Percentiles rank a stretch among this genome's conserved stretches.
Conservation (phyloP, 2,888 invertebrate species). For the Cantharis rustica region DNA sequence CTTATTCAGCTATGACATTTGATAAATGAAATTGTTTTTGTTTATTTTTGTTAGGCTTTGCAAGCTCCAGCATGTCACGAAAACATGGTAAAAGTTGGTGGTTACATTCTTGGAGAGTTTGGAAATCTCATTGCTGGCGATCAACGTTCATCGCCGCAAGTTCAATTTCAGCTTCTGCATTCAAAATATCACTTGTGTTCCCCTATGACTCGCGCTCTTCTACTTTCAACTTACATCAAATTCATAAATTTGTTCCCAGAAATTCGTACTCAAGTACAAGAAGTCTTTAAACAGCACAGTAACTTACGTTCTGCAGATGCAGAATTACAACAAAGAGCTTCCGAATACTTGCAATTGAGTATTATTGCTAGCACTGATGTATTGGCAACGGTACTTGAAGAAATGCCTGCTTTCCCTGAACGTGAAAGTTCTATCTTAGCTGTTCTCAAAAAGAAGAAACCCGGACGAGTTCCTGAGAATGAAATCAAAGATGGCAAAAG, state of each 20-base stretch:
- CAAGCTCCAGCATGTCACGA: conserved; percentile 99
- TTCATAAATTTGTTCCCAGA: conserved; percentile 99
- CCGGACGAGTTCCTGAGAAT: conserved; percentile 90
- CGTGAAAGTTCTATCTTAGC: conserved; percentile 96
- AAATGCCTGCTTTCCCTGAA: conserved; percentile 99
- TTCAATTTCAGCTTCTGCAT: conserved; percentile 97
- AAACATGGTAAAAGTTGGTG: conserved; percentile 99
- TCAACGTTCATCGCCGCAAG: conserved; percentile 92
- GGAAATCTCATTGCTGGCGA: conserved; percentile 99
- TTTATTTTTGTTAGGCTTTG: conserved; percentile 66
- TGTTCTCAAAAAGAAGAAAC: conserved; percentile 98
- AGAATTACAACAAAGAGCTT: conserved; percentile 96
- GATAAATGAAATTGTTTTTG: background rate
- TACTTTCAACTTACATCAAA: conserved; percentile 98
- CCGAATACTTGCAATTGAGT: conserved; percentile 96
- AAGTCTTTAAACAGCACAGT: conserved; percentile 92
- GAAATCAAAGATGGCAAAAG: conserved; percentile 83
- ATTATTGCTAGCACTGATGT: conserved; percentile 97
- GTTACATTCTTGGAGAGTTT: conserved; percentile 98
- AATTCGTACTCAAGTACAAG: conserved; percentile 90
- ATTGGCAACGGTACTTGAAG: conserved; percentile 96
- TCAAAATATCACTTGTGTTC: conserved; percentile 99
- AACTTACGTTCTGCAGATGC: conserved; percentile 97
- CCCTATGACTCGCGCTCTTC: conserved; percentile 92
- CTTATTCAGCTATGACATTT: too few relatives aligned